A percentile compares a stretch with the other conserved stretches of the same genome.
phyloP scores from a whole-genome alignment of 2,888 invertebrate species.

The Lottia scabra region DNA sequence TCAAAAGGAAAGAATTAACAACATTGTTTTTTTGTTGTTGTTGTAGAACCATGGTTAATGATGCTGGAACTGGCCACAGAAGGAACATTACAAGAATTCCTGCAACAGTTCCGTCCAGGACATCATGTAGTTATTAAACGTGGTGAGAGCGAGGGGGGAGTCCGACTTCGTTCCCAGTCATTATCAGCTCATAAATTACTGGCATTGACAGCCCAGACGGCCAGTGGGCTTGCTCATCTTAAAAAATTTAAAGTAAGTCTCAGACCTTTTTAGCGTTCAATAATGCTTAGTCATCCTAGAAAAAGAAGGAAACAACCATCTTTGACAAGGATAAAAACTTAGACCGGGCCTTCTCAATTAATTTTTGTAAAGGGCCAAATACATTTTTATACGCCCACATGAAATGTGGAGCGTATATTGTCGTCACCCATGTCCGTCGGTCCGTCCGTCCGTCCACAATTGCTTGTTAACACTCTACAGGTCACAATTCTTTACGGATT shows the following conservation, averaged over 20 bases:
- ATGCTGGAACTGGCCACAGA: slow-evolving; percentile 59
- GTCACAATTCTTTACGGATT: too few relatives aligned
- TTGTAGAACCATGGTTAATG: slow-evolving; percentile 58
- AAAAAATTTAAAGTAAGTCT: slow-evolving; percentile 54
- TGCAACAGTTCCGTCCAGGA: slow-evolving; percentile 54
- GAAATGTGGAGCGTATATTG: too few relatives aligned
- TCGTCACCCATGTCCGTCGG: too few relatives aligned
- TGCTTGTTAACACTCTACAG: too few relatives aligned
- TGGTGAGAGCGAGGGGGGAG: slow-evolving; percentile 37
- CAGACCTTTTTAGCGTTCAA: background rate
- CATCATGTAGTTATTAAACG: slow-evolving; percentile 49
- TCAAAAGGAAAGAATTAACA: slow-evolving; percentile 42
- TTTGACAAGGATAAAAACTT: too few relatives aligned
- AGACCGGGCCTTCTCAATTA: too few relatives aligned
- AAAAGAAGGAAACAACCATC: too few relatives aligned
- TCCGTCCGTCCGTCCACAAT: too few relatives aligned
- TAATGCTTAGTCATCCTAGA: too few relatives aligned
- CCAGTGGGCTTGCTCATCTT: slow-evolving; percentile 55
- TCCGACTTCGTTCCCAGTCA: slow-evolving; percentile 46
- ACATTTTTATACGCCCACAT: too few relatives aligned
- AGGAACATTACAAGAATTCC: slow-evolving; percentile 52
- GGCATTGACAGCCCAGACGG: slow-evolving; percentile 51
- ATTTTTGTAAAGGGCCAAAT: too few relatives aligned
- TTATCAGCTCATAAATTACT: slow-evolving; percentile 53
- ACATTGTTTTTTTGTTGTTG: background rate